These are phyloP conservation scores for Eciton burchellii DNA, from an alignment of 1,140 invertebrate genomes.

Conservation along the genomic window DNA sequence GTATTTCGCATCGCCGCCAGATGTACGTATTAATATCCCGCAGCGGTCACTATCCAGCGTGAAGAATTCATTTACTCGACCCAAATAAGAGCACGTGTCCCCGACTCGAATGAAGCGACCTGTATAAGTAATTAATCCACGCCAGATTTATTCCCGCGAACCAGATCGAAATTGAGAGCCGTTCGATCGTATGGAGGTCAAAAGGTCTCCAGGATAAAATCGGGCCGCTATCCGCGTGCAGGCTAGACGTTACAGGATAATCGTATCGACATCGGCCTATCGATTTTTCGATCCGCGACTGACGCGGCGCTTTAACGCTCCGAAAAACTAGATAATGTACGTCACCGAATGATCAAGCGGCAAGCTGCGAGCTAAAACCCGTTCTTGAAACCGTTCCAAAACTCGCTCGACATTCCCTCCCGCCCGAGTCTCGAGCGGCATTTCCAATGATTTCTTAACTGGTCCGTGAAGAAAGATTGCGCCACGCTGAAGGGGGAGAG, in stretches of 20 bases:
- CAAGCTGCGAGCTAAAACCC: slow-evolving; percentile 11
- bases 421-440: neutral
- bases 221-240: slow-evolving; percentile 42
- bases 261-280: slow-evolving; percentile 41
- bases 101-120: slow-evolving; percentile 34
- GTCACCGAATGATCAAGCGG: slow-evolving; percentile 45
- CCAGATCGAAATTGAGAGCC: slow-evolving; percentile 27
- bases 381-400: slow-evolving; percentile 53
- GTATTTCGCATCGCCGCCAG: slow-evolving; percentile 39
- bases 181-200: slow-evolving; percentile 52
- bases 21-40: slow-evolving; percentile 41
- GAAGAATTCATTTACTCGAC: slow-evolving; percentile 59
- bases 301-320: slow-evolving; percentile 42
- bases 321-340: slow-evolving; percentile 54
- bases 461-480: slow-evolving; percentile 18
- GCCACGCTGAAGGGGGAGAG: neutral
- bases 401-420: slow-evolving; percentile 21
- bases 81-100: slow-evolving; percentile 51
- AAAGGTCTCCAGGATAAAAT: slow-evolving; percentile 58
- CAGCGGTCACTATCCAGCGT: slow-evolving; percentile 11
- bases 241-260: slow-evolving; percentile 24
- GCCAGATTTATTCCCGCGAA: slow-evolving; percentile 39
- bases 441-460: slow-evolving; percentile 50
- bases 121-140: slow-evolving; percentile 48
- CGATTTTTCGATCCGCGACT: slow-evolving; percentile 51